phyloP scores from a whole-genome alignment of 2,888 invertebrate species.

The Gibbula magus region DNA sequence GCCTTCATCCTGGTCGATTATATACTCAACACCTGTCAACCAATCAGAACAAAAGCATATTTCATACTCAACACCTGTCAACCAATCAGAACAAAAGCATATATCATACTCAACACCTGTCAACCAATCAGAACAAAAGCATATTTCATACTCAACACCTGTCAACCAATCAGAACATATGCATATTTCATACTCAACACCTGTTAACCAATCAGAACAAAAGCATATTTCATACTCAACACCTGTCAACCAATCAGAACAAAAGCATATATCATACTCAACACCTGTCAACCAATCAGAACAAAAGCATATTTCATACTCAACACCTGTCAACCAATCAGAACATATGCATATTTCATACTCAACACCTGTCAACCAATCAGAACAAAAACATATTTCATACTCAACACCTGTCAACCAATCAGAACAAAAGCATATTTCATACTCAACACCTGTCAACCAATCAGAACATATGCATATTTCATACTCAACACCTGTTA shows the following conservation, averaged over 20 bases:
- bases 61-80: not conserved
- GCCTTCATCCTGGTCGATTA: slow-evolving; percentile 35
- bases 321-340: not conserved
- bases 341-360: no score
- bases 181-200: no score
- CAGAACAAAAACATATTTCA: no score
- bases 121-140: not conserved
- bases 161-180: no score
- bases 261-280: not conserved
- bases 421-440: no score
- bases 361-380: no score
- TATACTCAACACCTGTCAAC: slow-evolving; percentile 35
- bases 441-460: not conserved
- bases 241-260: not conserved
- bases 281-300: not conserved
- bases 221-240: not conserved
- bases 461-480: no score
- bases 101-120: not conserved
- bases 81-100: not conserved
- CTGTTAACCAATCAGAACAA: not conserved
- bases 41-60: no score
- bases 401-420: no score
- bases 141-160: not conserved
- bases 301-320: not conserved
- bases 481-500: no score